These are phyloP conservation scores for Amphiprion clarkii DNA, from an alignment of 2,797 vertebrate species.

Conservation along the genomic window DNA sequence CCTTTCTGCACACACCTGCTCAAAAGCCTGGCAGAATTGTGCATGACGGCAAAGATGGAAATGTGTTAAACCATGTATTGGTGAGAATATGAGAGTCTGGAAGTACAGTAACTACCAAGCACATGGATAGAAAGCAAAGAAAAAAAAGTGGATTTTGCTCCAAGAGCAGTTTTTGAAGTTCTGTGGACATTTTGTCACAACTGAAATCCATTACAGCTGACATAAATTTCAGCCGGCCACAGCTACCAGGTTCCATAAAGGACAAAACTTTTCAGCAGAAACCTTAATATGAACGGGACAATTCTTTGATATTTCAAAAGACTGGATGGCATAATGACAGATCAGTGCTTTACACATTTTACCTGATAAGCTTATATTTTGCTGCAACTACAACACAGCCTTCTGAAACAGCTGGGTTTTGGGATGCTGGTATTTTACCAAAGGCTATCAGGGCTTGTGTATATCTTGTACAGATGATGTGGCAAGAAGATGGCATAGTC, in stretches of 20 bases:
- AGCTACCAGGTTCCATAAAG: conserved; percentile 3
- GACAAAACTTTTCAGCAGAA: not conserved
- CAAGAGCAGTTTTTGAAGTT: not conserved
- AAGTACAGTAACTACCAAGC: conserved; percentile 7
- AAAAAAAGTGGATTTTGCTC: conserved; percentile 1
- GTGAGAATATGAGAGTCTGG: not conserved
- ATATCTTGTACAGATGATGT: not conserved
- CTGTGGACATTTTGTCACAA: not conserved
- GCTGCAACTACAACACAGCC: not conserved
- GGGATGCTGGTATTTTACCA: not conserved
- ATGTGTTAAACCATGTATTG: conserved; percentile 18
- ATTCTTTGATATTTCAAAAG: not conserved
- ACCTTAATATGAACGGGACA: not conserved
- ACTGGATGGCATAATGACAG: no score
- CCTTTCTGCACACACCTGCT: conserved; percentile 27
- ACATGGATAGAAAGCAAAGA: not conserved
- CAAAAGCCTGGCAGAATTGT: conserved; percentile 8
- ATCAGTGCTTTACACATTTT: not conserved
- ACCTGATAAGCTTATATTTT: not conserved
- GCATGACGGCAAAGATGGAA: conserved; percentile 1
- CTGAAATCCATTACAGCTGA: not conserved
- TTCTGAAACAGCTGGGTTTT: not conserved
- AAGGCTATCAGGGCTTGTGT: not conserved
- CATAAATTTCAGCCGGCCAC: not conserved
- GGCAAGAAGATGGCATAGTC: not conserved